A percentile compares a stretch with the other conserved stretches of the same genome.
These are phyloP conservation scores for Phasianus colchicus DNA, from an alignment of 2,113 vertebrate species.

Conservation along the genomic window DNA sequence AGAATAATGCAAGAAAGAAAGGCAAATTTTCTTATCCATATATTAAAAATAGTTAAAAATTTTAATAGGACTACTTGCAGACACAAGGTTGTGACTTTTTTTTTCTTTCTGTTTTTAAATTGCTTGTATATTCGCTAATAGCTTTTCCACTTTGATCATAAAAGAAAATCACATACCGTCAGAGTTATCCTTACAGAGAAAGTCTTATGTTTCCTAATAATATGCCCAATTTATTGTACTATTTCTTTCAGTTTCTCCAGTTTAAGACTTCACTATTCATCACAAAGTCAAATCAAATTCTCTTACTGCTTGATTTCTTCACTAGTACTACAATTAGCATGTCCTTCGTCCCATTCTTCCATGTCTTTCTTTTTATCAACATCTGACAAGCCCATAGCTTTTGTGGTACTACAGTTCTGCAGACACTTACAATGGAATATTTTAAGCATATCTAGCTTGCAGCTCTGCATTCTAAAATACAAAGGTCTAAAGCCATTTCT, in stretches of 20 bases:
- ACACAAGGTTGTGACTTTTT: not conserved
- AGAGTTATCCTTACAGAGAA: conserved; percentile 12
- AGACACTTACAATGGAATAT: not conserved
- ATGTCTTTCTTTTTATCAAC: not conserved
- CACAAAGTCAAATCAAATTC: conserved; percentile 22
- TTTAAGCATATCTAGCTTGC: not conserved
- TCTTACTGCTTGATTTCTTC: conserved; percentile 22
- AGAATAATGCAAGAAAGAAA: not conserved
- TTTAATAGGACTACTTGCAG: not conserved
- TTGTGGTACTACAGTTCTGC: not conserved
- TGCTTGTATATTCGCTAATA: not conserved
- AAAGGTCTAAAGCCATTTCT: not conserved
- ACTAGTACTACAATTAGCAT: not conserved
- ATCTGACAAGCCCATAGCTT: not conserved
- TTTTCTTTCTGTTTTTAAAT: conserved; percentile 12
- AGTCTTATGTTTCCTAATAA: conserved; percentile 43
- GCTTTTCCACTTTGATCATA: conserved; percentile 18
- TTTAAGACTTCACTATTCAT: conserved; percentile 14
- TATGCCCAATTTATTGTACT: conserved; percentile 38
- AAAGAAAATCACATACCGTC: conserved; percentile 34
- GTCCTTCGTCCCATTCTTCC: not conserved
- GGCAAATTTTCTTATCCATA: not conserved
- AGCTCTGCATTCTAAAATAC: not conserved
- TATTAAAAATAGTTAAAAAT: not conserved
- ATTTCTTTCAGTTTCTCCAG: conserved; percentile 17